A percentile compares a stretch with the other conserved stretches of the same genome.
Evolutionary conservation across 2,888 invertebrate species (phyloP).

Genomic region (Cephus rjabovi): DNA sequence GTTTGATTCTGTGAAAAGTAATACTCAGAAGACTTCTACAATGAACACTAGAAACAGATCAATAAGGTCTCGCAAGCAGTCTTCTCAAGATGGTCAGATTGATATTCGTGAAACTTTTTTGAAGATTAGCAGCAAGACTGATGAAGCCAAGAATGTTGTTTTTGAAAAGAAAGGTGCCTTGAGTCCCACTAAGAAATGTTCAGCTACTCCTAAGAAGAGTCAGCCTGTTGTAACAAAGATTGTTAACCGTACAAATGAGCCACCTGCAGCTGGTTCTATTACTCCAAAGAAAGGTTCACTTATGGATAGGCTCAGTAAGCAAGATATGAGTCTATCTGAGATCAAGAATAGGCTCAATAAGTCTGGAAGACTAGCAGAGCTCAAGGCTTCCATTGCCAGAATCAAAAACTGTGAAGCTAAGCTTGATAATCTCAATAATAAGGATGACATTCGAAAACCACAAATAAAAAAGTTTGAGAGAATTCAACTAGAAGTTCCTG

Average conservation of each 20-base stretch:
- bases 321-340: constrained; percentile 77
- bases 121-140: constrained; percentile 35
- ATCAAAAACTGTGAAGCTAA: constrained; percentile 75
- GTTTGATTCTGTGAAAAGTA: constrained; percentile 45
- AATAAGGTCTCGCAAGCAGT: constrained; percentile 33
- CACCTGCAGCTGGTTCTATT: constrained; percentile 31
- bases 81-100: constrained; percentile 46
- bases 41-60: constrained; percentile 27
- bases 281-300: constrained; percentile 66
- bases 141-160: constrained; percentile 43
- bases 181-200: constrained; percentile 53
- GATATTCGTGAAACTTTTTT: constrained; percentile 60
- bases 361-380: constrained; percentile 77
- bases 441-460: constrained; percentile 61
- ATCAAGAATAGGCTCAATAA: constrained; percentile 76
- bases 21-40: constrained; percentile 34
- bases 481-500: constrained; percentile 81
- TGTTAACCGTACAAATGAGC: constrained; percentile 50
- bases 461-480: constrained; percentile 78
- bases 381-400: constrained; percentile 76
- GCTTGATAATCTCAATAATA: constrained; percentile 66
- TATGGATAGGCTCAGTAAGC: constrained; percentile 68
- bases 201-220: constrained; percentile 30
- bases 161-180: constrained; percentile 57
- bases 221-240: constrained; percentile 41